Conservation (phyloP, 2,888 invertebrate species). For the Caenorhabditis angaria region DNA sequence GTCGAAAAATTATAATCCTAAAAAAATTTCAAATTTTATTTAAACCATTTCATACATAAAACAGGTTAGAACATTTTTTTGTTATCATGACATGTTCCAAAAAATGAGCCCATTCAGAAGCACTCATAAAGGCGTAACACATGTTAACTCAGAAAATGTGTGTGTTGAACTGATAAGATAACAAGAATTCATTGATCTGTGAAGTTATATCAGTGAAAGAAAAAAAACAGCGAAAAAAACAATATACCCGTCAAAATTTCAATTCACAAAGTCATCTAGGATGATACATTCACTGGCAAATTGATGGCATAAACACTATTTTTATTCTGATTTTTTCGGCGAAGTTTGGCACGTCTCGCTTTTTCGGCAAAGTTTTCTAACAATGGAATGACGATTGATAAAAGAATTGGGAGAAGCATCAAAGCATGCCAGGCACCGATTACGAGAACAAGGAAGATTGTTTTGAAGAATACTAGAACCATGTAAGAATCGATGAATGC, state of each 20-base stretch:
- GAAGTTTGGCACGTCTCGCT: slow-evolving; percentile 17
- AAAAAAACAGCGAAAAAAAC: slow-evolving; percentile 2
- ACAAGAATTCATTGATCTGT: background rate
- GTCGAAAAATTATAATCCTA: too few species aligned
- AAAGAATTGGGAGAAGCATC: slow-evolving; percentile 81
- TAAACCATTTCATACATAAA: too few species aligned
- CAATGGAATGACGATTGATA: slow-evolving; percentile 65
- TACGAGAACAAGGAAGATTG: slow-evolving; percentile 85
- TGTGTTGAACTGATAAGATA: background rate
- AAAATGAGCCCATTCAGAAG: too few species aligned
- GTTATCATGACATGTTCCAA: too few species aligned
- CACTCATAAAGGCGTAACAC: too few species aligned
- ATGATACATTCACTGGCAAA: slow-evolving; percentile 56
- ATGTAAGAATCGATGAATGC: slow-evolving; percentile 91
- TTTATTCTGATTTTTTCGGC: slow-evolving; percentile 27
- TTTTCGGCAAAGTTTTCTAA: slow-evolving; percentile 48
- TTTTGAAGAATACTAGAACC: slow-evolving; percentile 87
- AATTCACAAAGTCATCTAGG: slow-evolving; percentile 5
- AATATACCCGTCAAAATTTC: background rate
- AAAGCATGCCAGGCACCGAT: slow-evolving; percentile 85
- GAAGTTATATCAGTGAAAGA: background rate
- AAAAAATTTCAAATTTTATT: too few species aligned
- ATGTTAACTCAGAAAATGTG: background rate
- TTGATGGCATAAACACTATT: slow-evolving; percentile 58
- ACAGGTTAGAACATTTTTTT: too few species aligned